Evolutionary conservation across 2,888 invertebrate genomes (phyloP), one percentile per base, ranked within the genome.

Genomic region (Frankliniella intonsa): DNA sequence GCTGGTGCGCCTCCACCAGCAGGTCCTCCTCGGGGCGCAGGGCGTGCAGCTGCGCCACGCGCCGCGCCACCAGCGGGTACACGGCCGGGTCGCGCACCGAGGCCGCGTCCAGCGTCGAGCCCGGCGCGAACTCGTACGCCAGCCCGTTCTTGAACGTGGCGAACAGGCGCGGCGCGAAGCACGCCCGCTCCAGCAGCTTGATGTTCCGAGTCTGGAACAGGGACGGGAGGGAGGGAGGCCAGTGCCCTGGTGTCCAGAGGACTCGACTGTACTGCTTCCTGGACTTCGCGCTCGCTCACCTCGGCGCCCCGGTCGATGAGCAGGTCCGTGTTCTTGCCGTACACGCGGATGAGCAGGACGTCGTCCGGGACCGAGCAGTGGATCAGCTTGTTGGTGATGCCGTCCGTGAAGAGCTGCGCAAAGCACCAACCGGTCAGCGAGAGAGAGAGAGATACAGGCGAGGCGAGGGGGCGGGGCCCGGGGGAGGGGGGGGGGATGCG

Each of bases 141-240:
- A 99, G 90, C 17, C 99, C 99, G 90, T 99, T 99, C 85, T 93
- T 91, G 89, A 99, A 99, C 80, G 94, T 93, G 81, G 95, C 97
- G 89, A 95, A 97, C 80, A 99, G 90, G 81, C 93, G 91, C 81
- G 98, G 95, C 80, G 97, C 96, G 85, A 95, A 91, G 25, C 94
- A 94, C 85, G 92, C 91, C 83, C 91, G 90, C 87, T 96, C 91
- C 84, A 95, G 88, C 84, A 93, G 85, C 89, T 90, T 86, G 11
- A 84, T 82, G 55, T 69, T 82, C 22, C 69, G 69, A 8, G 25
- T 12, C 69, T 76, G 12, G 38, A 38, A 38, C 55, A 55, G n/a
- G n/a, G n/a, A n/a, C n/a, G n/a, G n/a, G n/a, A n/a, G n/a, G n/a
- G n/a, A n/a, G n/a, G n/a, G n/a, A n/a, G n/a, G n/a, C n/a, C n/a